Base-by-base conservation (phyloP, 2,797 vertebrate species). In the Eutrigla gurnardus region DNA sequence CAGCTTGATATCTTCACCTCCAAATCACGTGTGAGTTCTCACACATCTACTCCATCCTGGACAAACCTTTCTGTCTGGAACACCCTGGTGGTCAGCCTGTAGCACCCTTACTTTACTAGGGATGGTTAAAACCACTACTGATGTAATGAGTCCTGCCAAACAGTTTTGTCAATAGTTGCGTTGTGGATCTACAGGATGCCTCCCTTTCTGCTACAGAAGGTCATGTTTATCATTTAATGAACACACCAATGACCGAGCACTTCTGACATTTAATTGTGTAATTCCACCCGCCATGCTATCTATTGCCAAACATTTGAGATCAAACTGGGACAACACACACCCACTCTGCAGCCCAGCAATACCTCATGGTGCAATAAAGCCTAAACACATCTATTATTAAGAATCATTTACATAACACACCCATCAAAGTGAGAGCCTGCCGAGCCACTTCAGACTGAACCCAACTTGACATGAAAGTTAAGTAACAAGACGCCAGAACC, bases 11-110 rank as follows among this genome's bases (percentile, higher is more conserved):
- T 74, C 57, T 47, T 70, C 59, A 65, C 73, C 52, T 81, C 32
- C 55, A 68, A 46, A 60, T 71, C 33, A 65, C 4, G 62, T 79
- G 86, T 58, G 46, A 53, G 13, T 71, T 88, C 49, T 78, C 69
- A 78, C 79, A 76, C 49, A 49, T 60, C 14, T 8, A 3, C n/a
- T 57, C 50, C 53, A 45, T 63, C 25, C 67, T 73, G 18, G 67
- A 82, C 65, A 72, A 63, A 60, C 65, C 25, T 54, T 15, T 72
- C 12, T 37, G 55, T 53, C 37, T 14, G 42, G 17, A 53, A 9
- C 49, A 53, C 9, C 32, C 55, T 25, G 70, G 12, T 12, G 43
- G 43, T 62, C 61, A 47, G 18, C 5, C 11, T 18, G 14, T 15
- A 11, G 4, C 17, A 52, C 14, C 32, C 25, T 52, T 36, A 50